These are phyloP conservation scores for Pelobates fuscus DNA, from an alignment of 2,113 vertebrate species.

Conservation along the genomic window DNA sequence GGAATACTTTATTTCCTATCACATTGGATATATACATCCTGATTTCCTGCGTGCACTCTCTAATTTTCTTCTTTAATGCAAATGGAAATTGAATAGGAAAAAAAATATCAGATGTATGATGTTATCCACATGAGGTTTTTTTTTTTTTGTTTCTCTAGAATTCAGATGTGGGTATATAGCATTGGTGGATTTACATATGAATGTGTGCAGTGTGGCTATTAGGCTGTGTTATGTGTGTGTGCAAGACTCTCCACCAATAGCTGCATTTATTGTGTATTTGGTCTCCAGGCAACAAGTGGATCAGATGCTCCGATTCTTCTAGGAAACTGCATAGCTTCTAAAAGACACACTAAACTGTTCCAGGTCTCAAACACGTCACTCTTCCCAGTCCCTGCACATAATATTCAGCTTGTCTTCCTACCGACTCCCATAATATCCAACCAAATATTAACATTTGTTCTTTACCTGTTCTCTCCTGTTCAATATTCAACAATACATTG, in stretches of 20 bases:
- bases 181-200: not conserved
- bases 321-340: conserved; percentile 40
- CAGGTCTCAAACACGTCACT: not conserved
- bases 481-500: too few relatives aligned
- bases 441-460: not conserved
- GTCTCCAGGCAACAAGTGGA: conserved; percentile 36
- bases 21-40: too few relatives aligned
- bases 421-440: not conserved
- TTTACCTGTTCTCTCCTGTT: not conserved
- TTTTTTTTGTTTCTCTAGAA: too few relatives aligned
- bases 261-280: conserved; percentile 35
- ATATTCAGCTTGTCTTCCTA: not conserved
- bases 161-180: too few relatives aligned
- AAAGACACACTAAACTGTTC: conserved; percentile 6
- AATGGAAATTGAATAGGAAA: too few relatives aligned
- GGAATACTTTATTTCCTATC: too few relatives aligned
- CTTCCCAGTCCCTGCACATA: conserved; percentile 2
- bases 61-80: too few relatives aligned
- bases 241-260: conserved; percentile 12
- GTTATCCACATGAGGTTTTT: too few relatives aligned
- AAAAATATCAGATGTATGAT: too few relatives aligned
- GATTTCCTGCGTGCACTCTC: too few relatives aligned
- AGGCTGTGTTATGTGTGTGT: not conserved
- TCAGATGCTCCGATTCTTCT: conserved; percentile 41
- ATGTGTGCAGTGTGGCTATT: not conserved